Base-by-base conservation (phyloP, 1,140 invertebrate genomes). In the Zaprionus africanus region DNA sequence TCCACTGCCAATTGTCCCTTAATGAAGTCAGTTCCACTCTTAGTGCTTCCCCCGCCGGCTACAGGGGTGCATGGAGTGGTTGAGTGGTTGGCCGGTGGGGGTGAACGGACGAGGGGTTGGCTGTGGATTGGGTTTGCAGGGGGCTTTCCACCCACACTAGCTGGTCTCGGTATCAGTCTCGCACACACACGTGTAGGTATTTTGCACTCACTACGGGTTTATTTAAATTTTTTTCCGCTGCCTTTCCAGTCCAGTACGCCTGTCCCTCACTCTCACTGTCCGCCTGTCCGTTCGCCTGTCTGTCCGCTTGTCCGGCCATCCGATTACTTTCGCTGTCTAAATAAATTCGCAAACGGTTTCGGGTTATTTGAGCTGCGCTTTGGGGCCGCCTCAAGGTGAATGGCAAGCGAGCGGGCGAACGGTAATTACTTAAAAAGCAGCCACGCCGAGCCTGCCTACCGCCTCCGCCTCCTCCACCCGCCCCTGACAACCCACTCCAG, bases 281-380 rank as follows among this genome's bases (percentile, higher is more conserved):
- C 54, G 7, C 17, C 54, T 38, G 5, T 15, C 68, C 13, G 26
- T 38, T 28, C 54, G 7, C 17, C 54, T 38, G 5, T 15, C 49
- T 2, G 1, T 53, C 12, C 59, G 24, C 9, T 57, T 43, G 69
- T 70, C 71, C 59, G 46, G 53, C 58, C 58, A 77, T 62, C 59
- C 82, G 84, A 84, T 84, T 88, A 87, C 84, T 87, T 87, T 87
- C 81, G 75, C 84, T 84, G 84, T 87, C 84, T 81, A 87, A 87
- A 88, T 88, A 70, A 80, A 87, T 87, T 80, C 61, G 58, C 62
- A 75, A 72, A 71, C 78, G 82, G 75, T 85, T 86, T 86, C 82
- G 78, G 84, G 77, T 87, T 82, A 72, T 73, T 73, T 76, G 78
- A 82, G 79, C 71, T 76, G 68, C 78, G 85, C 68, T 76, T 60